Percentiles rank a stretch among this genome's conserved stretches.
Conservation (phyloP, 2,888 invertebrate genomes). For the Stenodema calcarata region DNA sequence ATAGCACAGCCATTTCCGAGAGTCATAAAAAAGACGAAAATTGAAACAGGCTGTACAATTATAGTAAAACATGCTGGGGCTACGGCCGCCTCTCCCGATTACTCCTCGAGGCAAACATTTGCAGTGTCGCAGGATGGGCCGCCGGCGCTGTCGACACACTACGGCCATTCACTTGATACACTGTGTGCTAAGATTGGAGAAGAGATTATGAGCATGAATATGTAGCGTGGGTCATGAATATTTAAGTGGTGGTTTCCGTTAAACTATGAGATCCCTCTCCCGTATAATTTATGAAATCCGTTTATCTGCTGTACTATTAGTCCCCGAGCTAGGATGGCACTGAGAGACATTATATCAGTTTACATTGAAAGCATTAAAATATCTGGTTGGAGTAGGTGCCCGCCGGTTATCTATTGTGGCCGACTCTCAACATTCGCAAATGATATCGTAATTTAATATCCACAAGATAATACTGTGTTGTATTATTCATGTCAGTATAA, state of each 20-base stretch:
- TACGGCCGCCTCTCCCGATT: background rate
- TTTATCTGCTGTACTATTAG: slow-evolving; percentile 44
- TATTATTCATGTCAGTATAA: too few species aligned
- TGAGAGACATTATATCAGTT: background rate
- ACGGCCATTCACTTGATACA: slow-evolving; percentile 36
- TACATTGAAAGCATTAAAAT: slow-evolving; percentile 3
- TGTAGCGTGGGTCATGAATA: slow-evolving; percentile 41
- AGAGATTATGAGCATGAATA: slow-evolving; percentile 45
- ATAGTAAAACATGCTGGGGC: background rate
- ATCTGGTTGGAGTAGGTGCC: background rate
- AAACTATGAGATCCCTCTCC: slow-evolving; percentile 20
- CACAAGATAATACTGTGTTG: too few species aligned
- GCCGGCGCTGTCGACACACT: slow-evolving; percentile 4
- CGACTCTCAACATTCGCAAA: background rate
- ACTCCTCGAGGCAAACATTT: slow-evolving; percentile 12
- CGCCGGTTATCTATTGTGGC: background rate
- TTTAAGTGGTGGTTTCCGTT: slow-evolving; percentile 41
- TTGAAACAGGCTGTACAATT: background rate
- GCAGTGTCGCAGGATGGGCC: background rate
- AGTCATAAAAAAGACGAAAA: background rate
- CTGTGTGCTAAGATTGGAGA: slow-evolving; percentile 40
- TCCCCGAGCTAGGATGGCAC: slow-evolving; percentile 31
- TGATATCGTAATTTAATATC: too few species aligned
- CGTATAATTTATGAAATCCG: slow-evolving; percentile 47
- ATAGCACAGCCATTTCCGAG: too few species aligned